Evolutionary conservation across 2,113 vertebrate species (phyloP), one percentile per base, ranked within the genome.

Genomic region (Orientallactaga bullata): DNA sequence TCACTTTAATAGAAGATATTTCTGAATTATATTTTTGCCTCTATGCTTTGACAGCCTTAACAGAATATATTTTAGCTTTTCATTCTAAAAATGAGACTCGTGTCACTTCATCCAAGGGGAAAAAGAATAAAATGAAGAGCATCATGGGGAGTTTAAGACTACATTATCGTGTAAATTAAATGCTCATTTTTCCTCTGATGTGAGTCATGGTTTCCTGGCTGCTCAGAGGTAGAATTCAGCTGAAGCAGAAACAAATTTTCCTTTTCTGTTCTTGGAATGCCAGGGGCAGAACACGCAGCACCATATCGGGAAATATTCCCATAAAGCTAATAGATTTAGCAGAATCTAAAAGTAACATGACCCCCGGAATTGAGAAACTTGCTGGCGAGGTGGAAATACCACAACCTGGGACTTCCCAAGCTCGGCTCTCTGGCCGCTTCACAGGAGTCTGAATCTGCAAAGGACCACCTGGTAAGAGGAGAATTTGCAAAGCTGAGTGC

Each of bases 161-260:
- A 37, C 82, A 83, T 95, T 80, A 85, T 4, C 82, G 17, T 83
- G 61, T 94, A 90, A 96, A 95, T 97, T 95, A 97, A 95, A 96
- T 91, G 85, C 23, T 32, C 51, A 90, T 90, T 95, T 96, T 85
- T 65, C 74, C 26, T 91, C 60, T 90, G 82, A 89, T 83, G 42
- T 89, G 89, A 94, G 72, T 71, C 39, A 58, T 60, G 63, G 47
- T 84, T 95, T 95, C 26, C 78, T 72, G 35, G 76, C 26, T 88
- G 55, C 93, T 80, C 35, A 35, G 78, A 95, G 42, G 71, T 93
- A 42, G 77, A 95, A 92, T 88, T 88, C 60, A 88, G 85, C 93
- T 94, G 82, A 95, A 65, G 65, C 74, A 77, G 37, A 88, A 90
- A 71, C 63, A 87, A 80, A 91, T 94, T 92, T 96, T 23, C 26